Conservation (phyloP, 2,797 vertebrate genomes). For the Myotis daubentonii region DNA sequence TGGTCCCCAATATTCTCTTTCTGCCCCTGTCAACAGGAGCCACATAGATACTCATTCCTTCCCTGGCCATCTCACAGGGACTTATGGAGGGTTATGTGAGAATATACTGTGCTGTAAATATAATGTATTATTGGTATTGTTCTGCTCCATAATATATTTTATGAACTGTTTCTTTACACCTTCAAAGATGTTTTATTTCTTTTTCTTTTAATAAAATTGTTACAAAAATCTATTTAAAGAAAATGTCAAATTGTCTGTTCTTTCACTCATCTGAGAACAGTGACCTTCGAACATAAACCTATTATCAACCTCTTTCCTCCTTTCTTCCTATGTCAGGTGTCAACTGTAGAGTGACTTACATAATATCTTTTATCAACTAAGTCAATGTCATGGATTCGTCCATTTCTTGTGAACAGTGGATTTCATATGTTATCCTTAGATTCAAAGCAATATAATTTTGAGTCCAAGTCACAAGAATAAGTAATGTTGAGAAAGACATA, state of each 20-base stretch:
- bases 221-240: not conserved
- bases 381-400: not conserved
- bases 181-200: not conserved
- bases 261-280: not conserved
- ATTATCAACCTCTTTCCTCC: not conserved
- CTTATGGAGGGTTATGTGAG: not conserved
- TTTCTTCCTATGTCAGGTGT: not conserved
- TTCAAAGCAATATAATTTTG: not conserved
- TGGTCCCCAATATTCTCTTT: too few species aligned
- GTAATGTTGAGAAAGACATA: not conserved
- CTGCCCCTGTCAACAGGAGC: not conserved
- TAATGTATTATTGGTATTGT: not conserved
- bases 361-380: not conserved
- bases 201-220: conserved; percentile 19
- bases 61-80: not conserved
- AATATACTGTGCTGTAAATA: not conserved
- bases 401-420: not conserved
- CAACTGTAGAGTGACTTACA: not conserved
- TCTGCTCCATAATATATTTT: not conserved
- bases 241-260: not conserved
- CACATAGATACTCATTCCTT: not conserved
- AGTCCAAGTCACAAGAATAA: not conserved
- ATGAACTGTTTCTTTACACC: not conserved
- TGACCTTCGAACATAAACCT: not conserved
- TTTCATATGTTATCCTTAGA: not conserved